phyloP scores from a whole-genome alignment of 2,888 invertebrate species.

The Meteorus cinctellus region DNA sequence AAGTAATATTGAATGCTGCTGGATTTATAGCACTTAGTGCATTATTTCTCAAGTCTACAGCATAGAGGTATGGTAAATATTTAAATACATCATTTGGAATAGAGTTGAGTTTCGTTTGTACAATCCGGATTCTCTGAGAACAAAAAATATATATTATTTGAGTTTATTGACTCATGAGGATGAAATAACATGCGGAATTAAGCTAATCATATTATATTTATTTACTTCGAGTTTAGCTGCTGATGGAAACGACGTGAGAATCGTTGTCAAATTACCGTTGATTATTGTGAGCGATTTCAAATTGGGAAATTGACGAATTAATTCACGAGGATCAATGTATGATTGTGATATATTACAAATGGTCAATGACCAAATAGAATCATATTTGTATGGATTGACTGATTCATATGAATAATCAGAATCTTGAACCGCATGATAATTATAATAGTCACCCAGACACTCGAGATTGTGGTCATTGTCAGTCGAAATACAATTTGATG shows the following conservation, averaged over 20 bases:
- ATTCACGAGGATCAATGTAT: conserved; percentile 59
- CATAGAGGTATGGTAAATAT: conserved; percentile 73
- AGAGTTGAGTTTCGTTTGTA: conserved; percentile 64
- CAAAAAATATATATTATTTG: conserved; percentile 33
- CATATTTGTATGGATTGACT: conserved; percentile 39
- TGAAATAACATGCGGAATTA: neutral
- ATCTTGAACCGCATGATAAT: conserved; percentile 45
- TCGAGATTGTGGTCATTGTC: conserved; percentile 52
- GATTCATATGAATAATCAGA: conserved; percentile 11
- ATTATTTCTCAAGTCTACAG: conserved; percentile 77
- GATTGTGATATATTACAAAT: conserved; percentile 60
- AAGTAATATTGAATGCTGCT: conserved; percentile 69
- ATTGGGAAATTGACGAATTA: conserved; percentile 58
- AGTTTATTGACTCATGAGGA: neutral
- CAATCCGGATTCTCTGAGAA: conserved; percentile 67
- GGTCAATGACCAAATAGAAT: conserved; percentile 50
- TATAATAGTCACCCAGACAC: conserved; percentile 54
- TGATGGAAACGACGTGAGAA: conserved; percentile 58
- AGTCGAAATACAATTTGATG: conserved; percentile 45
- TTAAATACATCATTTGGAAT: conserved; percentile 67
- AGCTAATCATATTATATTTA: conserved; percentile 22
- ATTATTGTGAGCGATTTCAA: conserved; percentile 59
- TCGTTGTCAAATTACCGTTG: conserved; percentile 60
- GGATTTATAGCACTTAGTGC: conserved; percentile 74
- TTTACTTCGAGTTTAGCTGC: conserved; percentile 62